Base-by-base conservation (phyloP, 2,797 vertebrate genomes). In the Notolabrus celidotus region DNA sequence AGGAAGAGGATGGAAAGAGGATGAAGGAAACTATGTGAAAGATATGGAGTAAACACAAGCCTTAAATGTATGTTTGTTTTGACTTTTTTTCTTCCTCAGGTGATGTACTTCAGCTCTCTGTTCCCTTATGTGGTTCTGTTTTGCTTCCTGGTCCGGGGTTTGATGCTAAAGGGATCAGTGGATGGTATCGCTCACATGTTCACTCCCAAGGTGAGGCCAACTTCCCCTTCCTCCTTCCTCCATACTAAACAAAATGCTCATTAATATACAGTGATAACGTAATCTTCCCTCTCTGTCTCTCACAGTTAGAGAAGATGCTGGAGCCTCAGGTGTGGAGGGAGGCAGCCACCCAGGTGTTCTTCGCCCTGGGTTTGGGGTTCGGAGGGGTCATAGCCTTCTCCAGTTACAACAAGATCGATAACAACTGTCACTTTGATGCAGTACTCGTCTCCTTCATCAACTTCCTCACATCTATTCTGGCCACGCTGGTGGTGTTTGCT, bases 101-200 rank as follows among this genome's bases (percentile, higher is more conserved):
- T 99, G 91, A 98, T 99, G 97, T 99, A 99, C 84, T 99, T 99
- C 94, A 99, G 97, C 88, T 99, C 97, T 7, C 96, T 99, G 42
- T 99, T 99, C 86, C 97, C 97, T 2, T 99, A 99, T 0, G 87
- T 97, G 89, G 97, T 99, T 73, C 94, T 99, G 38, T 93, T 97
- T 85, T 99, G 97, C 81, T 99, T 99, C 92, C 85, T 99, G 92
- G 93, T 97, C 61, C 91, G 97, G 41, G 95, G 96, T 0, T 92
- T 99, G 11, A 92, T 98, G 88, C 93, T 99, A 75, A 95, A 96
- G 0, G 97, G 97, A 50, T 95, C 97, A 0, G 87, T 98, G 22
- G 97, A 99, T 3, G 97, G 97, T 9, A 99, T 99, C 55, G 92
- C 95, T 71, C 97, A 99, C 90, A 98, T 99, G 97, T 96, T 99